Base-by-base conservation (phyloP, 2,888 invertebrate genomes). In the Baccha elongata region DNA sequence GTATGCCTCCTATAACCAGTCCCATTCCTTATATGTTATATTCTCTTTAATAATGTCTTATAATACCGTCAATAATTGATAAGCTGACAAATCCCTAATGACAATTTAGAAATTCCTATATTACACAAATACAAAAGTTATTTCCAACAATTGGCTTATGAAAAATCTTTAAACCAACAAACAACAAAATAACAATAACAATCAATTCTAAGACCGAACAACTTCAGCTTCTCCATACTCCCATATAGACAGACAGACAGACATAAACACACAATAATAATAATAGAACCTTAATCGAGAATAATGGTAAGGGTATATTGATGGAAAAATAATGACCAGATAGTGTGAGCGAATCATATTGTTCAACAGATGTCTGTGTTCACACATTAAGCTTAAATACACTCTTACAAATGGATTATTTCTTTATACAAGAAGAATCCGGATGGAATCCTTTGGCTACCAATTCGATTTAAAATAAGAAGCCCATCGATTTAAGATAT, bases 301-400 rank as follows among this genome's bases (percentile, higher is more conserved):
- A 23, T 10, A 58, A 69, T 48, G 26, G 21, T 15, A 17, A 40
- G 21, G 42, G 32, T 8, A 32, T n/a, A 15, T 60, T 60, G 67
- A 67, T 74, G 50, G 74, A 52, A 74, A 74, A 65, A 48, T 74
- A 74, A 74, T 74, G 74, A 67, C 44, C 74, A 26, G 13, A 67
- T 60, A 42, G 74, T 74, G 67, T 67, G 74, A 67, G 42, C 29
- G 35, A 32, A 67, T 67, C 32, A 58, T 40, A 58, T 32, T 44
- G 32, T 67, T 44, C 50, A 67, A 58, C 74, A 74, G 74, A 60
- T 74, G 74, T 74, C 50, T 26, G 32, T 32, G 19, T 67, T 74
- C 74, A 13, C 74, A 74, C 73, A 55, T 65, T 65, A 55, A 65
- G 44, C 65, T 55, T 55, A 46, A 73, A 73, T 37, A 40, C 53